Conservation (phyloP, 2,797 vertebrate genomes). For the Micropoecilia bifurca region DNA sequence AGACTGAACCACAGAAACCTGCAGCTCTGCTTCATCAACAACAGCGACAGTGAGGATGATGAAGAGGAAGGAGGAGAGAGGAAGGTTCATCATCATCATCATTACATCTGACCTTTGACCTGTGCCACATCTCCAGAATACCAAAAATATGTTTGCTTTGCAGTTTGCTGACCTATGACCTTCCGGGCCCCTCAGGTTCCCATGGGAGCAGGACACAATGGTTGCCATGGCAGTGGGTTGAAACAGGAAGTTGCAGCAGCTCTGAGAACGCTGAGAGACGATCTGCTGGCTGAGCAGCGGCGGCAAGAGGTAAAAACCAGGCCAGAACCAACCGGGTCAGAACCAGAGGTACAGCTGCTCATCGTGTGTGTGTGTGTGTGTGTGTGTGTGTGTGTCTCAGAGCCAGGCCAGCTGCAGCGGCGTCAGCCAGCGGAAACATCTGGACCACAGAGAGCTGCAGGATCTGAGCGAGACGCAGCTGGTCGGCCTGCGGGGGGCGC, state of each 20-base stretch:
- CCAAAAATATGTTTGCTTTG: neutral
- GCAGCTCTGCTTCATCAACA: conserved; percentile 84
- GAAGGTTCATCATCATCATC: conserved; percentile 48
- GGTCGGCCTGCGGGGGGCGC: conserved; percentile 60
- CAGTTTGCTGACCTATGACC: conserved; percentile 11
- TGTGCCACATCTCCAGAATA: neutral
- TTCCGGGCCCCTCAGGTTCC: conserved; percentile 43
- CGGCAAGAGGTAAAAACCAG: conserved; percentile 23
- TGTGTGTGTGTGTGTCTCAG: conserved; percentile 53
- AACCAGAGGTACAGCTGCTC: neutral
- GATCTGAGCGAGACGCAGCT: conserved; percentile 69
- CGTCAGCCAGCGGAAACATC: conserved; percentile 65
- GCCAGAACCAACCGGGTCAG: neutral
- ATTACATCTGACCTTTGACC: neutral
- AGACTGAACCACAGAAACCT: conserved; percentile 81
- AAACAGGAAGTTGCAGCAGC: conserved; percentile 79
- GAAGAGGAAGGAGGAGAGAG: conserved; percentile 49
- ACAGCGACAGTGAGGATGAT: conserved; percentile 82
- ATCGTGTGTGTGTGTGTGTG: conserved; percentile 18
- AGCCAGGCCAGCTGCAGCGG: conserved; percentile 53
- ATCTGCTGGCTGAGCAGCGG: conserved; percentile 74
- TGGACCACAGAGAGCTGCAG: conserved; percentile 74
- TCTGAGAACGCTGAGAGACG: conserved; percentile 75
- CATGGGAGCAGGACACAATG: conserved; percentile 20
- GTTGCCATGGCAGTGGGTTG: conserved; percentile 68